Conservation (phyloP, 35 echinoderm and acorn worm species). For the Eucidaris tribuloides region DNA sequence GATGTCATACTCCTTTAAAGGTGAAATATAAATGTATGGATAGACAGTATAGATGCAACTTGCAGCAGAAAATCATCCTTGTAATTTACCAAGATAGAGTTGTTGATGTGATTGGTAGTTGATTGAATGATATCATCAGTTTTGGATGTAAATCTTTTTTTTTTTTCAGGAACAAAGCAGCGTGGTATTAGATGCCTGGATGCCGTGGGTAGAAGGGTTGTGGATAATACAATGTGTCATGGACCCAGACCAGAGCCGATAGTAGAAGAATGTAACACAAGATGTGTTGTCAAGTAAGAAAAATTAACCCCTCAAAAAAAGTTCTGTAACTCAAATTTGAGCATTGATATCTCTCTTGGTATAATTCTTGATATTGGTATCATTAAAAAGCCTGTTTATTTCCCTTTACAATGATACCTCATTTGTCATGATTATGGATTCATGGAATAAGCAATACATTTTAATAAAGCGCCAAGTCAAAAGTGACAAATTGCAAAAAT, state of each 20-base stretch:
- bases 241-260: constrained; percentile 23
- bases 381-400: background rate
- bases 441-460: background rate
- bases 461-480: background rate
- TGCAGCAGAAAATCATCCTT: background rate
- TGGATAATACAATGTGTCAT: constrained; percentile 23
- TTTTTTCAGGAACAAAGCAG: constrained; percentile 47
- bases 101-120: no score
- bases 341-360: background rate
- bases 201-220: constrained; percentile 31
- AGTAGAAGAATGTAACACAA: constrained; percentile 52
- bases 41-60: background rate
- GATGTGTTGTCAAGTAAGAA: constrained; percentile 53
- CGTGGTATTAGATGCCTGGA: constrained; percentile 40
- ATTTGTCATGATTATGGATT: background rate
- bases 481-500: no score
- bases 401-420: background rate
- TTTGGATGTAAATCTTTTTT: background rate
- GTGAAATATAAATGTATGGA: background rate
- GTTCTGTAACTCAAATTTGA: background rate
- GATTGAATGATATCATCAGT: background rate
- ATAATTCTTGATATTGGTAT: background rate
- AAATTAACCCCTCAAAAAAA: background rate
- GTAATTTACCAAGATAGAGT: background rate
- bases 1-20: background rate